Conservation (phyloP, 2,113 vertebrate species). For the Sus scrofa region DNA sequence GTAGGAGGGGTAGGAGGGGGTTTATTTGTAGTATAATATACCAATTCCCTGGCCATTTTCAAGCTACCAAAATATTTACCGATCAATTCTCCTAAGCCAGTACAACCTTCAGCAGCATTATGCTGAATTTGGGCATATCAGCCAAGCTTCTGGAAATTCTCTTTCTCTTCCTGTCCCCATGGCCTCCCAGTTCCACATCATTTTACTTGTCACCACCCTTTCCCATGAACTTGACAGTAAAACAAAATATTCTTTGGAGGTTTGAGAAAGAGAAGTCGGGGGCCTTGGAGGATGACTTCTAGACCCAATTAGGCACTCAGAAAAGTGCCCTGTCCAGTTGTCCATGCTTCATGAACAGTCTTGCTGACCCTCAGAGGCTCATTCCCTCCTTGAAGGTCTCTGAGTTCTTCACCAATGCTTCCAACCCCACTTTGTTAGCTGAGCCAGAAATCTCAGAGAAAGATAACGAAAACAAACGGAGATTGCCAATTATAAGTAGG, state of each 20-base stretch:
- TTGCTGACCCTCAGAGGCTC: not conserved
- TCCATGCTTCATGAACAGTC: not conserved
- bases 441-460: conserved; percentile 20
- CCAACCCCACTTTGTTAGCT: not conserved
- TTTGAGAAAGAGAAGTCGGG: not conserved
- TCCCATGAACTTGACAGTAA: not conserved
- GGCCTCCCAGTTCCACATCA: not conserved
- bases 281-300: not conserved
- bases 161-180: not conserved
- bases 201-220: not conserved
- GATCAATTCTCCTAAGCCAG: not conserved
- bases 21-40: not conserved
- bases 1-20: no score
- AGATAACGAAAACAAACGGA: conserved; percentile 2
- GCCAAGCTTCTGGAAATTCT: not conserved
- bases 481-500: not conserved
- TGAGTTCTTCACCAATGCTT: not conserved
- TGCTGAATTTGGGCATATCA: not conserved
- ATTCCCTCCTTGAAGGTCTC: not conserved
- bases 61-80: not conserved
- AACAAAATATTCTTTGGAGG: not conserved
- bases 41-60: not conserved
- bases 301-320: no score
- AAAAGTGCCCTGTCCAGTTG: not conserved
- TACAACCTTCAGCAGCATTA: not conserved